These are phyloP conservation scores for Ammospiza nelsoni DNA, from an alignment of 2,113 vertebrate genomes.

Conservation along the genomic window DNA sequence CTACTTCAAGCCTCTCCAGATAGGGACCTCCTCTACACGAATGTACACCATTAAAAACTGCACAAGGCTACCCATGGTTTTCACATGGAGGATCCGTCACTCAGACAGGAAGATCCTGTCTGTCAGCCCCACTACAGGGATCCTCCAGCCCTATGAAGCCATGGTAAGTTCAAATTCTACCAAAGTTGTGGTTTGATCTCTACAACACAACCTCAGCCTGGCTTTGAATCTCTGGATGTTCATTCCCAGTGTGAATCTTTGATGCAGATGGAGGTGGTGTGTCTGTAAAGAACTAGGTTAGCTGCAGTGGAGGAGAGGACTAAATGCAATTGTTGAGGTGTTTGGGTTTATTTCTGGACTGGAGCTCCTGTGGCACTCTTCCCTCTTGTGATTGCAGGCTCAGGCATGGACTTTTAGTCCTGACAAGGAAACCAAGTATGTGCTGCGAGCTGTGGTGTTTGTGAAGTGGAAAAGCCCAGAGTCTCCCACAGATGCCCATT, in stretches of 20 bases:
- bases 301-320: not conserved
- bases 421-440: slow-evolving; percentile 76
- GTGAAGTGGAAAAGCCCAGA: slow-evolving; percentile 71
- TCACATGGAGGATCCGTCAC: slow-evolving; percentile 84
- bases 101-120: slow-evolving; percentile 74
- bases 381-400: slow-evolving; percentile 68
- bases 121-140: slow-evolving; percentile 80
- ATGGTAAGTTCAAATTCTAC: slow-evolving; percentile 73
- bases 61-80: slow-evolving; percentile 81
- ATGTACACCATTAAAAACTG: slow-evolving; percentile 82
- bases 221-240: not conserved
- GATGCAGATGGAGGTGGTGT: not conserved
- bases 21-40: slow-evolving; percentile 75
- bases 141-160: slow-evolving; percentile 86
- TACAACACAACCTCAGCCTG: not conserved
- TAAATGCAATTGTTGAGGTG: not conserved
- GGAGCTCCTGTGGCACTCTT: not conserved
- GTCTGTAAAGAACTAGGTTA: not conserved
- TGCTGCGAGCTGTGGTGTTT: slow-evolving; percentile 74
- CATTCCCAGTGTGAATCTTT: not conserved
- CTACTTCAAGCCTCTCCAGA: slow-evolving; percentile 87
- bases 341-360: not conserved
- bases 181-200: not conserved
- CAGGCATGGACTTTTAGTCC: slow-evolving; percentile 90
- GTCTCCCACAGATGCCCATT: slow-evolving; percentile 32